Percentiles rank a stretch among this genome's conserved stretches.
Evolutionary conservation across 2,797 vertebrate genomes (phyloP).

Genomic region (Anas bahamensis): DNA sequence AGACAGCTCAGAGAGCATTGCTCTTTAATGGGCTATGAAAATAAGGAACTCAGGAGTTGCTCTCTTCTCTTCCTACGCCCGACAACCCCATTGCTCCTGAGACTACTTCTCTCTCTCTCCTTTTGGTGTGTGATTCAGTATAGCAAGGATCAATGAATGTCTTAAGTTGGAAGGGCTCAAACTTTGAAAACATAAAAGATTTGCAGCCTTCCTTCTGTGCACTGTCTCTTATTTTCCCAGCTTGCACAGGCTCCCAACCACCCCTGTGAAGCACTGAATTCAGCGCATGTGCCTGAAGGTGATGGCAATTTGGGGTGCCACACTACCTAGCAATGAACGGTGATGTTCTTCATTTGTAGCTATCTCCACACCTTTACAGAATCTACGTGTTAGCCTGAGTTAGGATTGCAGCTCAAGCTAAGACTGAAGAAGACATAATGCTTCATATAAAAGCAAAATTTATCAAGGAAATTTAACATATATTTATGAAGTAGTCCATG

Average conservation of each 20-base stretch:
- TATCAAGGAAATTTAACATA: background rate
- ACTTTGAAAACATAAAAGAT: background rate
- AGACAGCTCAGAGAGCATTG: background rate
- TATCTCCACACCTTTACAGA: background rate
- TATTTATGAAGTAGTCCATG: background rate
- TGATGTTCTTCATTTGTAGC: background rate
- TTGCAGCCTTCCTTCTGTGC: background rate
- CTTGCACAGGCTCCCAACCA: background rate
- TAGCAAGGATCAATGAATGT: background rate
- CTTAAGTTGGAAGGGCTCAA: background rate
- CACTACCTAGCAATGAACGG: background rate
- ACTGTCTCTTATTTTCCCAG: background rate
- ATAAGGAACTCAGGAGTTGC: background rate
- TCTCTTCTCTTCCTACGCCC: background rate
- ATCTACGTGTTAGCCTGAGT: background rate
- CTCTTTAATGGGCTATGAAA: background rate
- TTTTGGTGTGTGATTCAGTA: background rate
- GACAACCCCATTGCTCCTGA: background rate
- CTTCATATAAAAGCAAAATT: background rate
- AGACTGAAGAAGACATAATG: background rate
- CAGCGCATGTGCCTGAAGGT: background rate
- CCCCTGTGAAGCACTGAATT: background rate
- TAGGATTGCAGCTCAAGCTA: background rate
- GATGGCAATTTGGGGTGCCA: background rate
- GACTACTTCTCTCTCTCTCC: no score